Evolutionary conservation across 2,797 vertebrate genomes (phyloP).

Genomic region (Todus mexicanus): DNA sequence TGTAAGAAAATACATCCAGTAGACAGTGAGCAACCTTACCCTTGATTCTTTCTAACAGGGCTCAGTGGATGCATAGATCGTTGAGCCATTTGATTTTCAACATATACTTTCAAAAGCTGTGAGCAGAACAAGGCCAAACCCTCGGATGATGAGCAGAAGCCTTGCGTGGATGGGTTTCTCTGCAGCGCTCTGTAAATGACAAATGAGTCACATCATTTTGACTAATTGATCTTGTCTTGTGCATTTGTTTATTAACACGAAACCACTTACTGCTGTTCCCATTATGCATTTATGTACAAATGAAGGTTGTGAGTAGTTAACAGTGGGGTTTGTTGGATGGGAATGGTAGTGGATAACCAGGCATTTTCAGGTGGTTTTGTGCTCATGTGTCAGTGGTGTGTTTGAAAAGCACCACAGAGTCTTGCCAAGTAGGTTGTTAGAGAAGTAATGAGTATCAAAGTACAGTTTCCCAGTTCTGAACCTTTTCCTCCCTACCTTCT

Average conservation of each 20-base stretch:
- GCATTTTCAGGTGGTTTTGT: neutral
- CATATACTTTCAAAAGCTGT: neutral
- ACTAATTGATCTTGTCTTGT: slow-evolving; percentile 43
- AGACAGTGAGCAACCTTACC: neutral
- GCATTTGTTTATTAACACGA: slow-evolving; percentile 47
- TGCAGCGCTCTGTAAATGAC: neutral
- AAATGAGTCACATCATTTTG: slow-evolving; percentile 41
- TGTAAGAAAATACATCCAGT: neutral
- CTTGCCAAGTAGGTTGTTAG: neutral
- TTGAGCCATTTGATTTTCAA: neutral
- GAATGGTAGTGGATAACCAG: neutral
- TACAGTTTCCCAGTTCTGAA: neutral
- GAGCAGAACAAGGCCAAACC: slow-evolving; percentile 22
- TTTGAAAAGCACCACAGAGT: neutral
- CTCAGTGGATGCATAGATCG: neutral
- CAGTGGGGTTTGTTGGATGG: neutral
- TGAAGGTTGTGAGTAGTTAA: neutral
- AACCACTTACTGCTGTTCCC: neutral
- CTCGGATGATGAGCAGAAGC: neutral
- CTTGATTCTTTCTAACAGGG: neutral
- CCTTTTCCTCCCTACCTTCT: neutral
- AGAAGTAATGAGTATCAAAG: neutral
- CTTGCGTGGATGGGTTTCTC: neutral
- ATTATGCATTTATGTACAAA: neutral
- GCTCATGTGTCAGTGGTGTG: neutral